These are phyloP conservation scores for Odobenus rosmarus DNA, from an alignment of 2,113 vertebrate species.

Conservation along the genomic window DNA sequence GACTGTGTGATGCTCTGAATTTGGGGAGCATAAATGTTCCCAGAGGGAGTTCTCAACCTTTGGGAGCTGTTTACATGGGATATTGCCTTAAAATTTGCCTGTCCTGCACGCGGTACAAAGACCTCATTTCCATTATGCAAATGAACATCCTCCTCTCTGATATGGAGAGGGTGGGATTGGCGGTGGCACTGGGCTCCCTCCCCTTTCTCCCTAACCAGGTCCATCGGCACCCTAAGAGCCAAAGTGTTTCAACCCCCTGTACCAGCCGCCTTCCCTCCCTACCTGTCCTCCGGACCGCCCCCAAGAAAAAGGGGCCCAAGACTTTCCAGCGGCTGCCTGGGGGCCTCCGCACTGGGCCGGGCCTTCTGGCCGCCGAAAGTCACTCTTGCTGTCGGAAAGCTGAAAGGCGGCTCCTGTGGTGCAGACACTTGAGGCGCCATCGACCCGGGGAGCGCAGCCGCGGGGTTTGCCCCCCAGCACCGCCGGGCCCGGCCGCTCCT, in stretches of 20 bases:
- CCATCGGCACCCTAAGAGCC: not conserved
- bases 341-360: slow-evolving; percentile 55
- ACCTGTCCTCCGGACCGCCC: not conserved
- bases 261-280: not conserved
- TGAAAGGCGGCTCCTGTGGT: not conserved
- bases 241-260: not conserved
- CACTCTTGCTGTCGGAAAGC: not conserved
- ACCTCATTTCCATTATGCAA: slow-evolving; percentile 78
- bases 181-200: not conserved
- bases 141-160: slow-evolving; percentile 40
- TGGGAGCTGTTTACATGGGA: not conserved
- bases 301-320: slow-evolving; percentile 57
- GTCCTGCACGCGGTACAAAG: slow-evolving; percentile 46
- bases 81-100: not conserved
- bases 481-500: not conserved
- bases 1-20: not conserved
- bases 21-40: not conserved
- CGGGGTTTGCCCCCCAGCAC: not conserved
- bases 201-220: slow-evolving; percentile 29
- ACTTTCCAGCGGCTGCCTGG: slow-evolving; percentile 73
- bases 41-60: not conserved
- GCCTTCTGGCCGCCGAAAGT: not conserved
- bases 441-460: not conserved
- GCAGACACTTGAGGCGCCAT: not conserved
- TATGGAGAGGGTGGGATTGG: not conserved